phyloP scores from a whole-genome alignment of 1,140 invertebrate species.

The Musca domestica region DNA sequence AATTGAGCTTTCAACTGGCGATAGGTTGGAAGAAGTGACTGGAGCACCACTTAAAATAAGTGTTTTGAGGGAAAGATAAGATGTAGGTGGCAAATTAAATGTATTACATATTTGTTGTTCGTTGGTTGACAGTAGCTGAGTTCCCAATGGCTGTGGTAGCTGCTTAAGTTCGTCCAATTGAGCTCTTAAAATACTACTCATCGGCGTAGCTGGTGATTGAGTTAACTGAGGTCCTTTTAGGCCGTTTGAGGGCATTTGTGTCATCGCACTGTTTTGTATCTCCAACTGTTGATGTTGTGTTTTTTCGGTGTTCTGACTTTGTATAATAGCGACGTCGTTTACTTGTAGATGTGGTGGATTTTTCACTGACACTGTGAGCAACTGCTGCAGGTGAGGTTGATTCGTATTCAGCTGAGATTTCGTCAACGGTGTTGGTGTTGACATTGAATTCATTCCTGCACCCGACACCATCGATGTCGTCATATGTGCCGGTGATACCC shows the following conservation, averaged over 20 bases:
- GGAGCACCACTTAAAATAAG: conserved; percentile 54
- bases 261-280: conserved; percentile 29
- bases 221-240: conserved; percentile 25
- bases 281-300: conserved; percentile 20
- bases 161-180: conserved; percentile 47
- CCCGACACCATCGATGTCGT: conserved; percentile 39
- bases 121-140: conserved; percentile 52
- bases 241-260: conserved; percentile 25
- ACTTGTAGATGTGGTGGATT: conserved; percentile 27
- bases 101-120: conserved; percentile 57
- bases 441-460: conserved; percentile 35
- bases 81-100: conserved; percentile 58
- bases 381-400: conserved; percentile 13
- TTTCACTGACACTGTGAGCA: conserved; percentile 13
- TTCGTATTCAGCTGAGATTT: conserved; percentile 2
- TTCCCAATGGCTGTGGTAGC: conserved; percentile 42
- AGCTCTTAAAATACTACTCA: conserved; percentile 43
- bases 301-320: conserved; percentile 27
- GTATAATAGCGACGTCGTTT: conserved; percentile 33
- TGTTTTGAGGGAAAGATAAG: conserved; percentile 61
- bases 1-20: conserved; percentile 45
- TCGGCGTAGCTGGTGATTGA: conserved; percentile 28
- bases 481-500: conserved; percentile 55
- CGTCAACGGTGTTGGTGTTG: conserved; percentile 27
- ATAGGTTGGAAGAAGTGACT: conserved; percentile 34